phyloP scores from a whole-genome alignment of 2,113 vertebrate species.

The Tylochromis polylepis region DNA sequence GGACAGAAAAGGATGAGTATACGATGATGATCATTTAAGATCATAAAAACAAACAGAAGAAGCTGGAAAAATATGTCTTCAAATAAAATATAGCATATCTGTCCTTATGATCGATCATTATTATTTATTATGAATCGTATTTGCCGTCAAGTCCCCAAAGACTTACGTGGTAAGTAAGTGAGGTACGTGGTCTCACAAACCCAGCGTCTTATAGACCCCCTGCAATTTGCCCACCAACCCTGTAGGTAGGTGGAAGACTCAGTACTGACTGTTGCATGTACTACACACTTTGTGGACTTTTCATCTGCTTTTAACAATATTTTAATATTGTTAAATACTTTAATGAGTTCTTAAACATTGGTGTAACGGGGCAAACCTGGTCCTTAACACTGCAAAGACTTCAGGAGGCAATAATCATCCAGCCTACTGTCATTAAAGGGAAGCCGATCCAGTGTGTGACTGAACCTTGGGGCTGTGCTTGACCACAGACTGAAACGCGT shows the following conservation, averaged over 20 bases:
- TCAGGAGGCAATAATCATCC: fast-evolving
- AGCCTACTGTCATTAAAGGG: not conserved
- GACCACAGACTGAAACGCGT: not conserved
- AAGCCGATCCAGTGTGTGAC: not conserved
- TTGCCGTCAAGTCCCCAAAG: not conserved
- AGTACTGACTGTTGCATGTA: not conserved
- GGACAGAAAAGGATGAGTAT: not conserved
- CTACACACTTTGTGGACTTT: not conserved
- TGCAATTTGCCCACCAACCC: not conserved
- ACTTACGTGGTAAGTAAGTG: too few species aligned
- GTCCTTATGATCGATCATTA: not conserved
- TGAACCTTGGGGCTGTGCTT: not conserved
- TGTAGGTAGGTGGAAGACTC: not conserved
- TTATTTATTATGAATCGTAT: not conserved
- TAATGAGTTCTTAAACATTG: not conserved
- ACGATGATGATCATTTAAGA: not conserved
- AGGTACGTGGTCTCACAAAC: not conserved
- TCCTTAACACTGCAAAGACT: not conserved
- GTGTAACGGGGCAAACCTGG: not conserved
- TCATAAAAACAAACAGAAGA: not conserved
- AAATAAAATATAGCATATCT: not conserved
- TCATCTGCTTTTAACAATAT: not conserved
- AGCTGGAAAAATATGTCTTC: not conserved
- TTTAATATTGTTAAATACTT: too few species aligned
- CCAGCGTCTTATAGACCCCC: not conserved